Percentiles rank a stretch among this genome's conserved stretches.
Evolutionary conservation across 2,797 vertebrate genomes (phyloP).

Genomic region (Vipera ursinii): DNA sequence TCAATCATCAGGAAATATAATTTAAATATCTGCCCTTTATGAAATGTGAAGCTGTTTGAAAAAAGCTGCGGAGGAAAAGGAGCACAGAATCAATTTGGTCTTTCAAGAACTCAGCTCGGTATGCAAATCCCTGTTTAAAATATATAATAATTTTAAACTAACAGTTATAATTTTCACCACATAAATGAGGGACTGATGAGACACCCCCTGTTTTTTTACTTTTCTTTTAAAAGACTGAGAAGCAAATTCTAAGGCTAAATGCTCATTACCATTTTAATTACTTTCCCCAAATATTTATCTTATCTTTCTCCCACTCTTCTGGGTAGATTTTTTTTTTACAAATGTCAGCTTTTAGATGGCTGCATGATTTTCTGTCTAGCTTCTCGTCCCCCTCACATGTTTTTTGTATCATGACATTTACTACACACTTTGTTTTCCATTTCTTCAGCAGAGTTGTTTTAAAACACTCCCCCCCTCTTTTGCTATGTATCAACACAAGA

Average conservation of each 20-base stretch:
- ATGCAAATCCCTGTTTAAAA: constrained; percentile 55
- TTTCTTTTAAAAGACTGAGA: constrained; percentile 10
- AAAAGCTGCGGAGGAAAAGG: constrained; percentile 39
- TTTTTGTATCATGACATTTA: constrained; percentile 20
- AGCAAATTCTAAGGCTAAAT: constrained; percentile 40
- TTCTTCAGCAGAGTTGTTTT: background rate
- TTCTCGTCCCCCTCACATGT: constrained; percentile 14
- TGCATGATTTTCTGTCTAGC: constrained; percentile 6
- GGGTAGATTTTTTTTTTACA: constrained; percentile 37
- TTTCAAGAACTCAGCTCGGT: constrained; percentile 44
- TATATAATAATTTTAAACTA: constrained; percentile 51
- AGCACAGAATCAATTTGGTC: constrained; percentile 58
- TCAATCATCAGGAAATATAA: constrained; percentile 56
- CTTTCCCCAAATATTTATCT: constrained; percentile 47
- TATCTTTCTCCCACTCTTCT: constrained; percentile 22
- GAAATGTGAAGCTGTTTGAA: constrained; percentile 55
- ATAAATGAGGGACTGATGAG: constrained; percentile 46
- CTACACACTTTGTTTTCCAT: background rate
- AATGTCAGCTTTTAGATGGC: constrained; percentile 3
- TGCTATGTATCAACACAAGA: background rate
- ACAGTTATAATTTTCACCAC: constrained; percentile 45
- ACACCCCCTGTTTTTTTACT: background rate
- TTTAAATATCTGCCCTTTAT: constrained; percentile 58
- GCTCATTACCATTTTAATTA: constrained; percentile 60
- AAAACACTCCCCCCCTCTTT: too few species aligned